Base-by-base conservation (phyloP, 2,888 invertebrate species). In the Petrolisthes cinctipes region DNA sequence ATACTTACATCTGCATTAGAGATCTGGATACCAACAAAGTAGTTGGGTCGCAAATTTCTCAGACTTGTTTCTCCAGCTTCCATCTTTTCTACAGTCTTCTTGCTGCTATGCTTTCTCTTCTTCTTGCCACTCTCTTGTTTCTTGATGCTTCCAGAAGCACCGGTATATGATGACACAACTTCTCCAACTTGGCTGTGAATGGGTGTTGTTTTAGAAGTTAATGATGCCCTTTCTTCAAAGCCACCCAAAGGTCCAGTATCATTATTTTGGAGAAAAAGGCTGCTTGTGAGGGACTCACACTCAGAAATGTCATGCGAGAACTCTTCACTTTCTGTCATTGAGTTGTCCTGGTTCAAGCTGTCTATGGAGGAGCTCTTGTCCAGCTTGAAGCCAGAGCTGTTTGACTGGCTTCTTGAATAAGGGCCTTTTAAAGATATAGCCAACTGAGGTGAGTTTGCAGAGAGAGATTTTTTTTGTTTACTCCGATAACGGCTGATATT, bases 1-100 rank as follows among this genome's bases (percentile, higher is more conserved):
- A 53, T 20, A 85, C 86, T 86, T 37, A 86, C 86, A 14, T 82
- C 76, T 23, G 86, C 53, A 76, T 82, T 82, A 4, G 86, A 80
- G 51, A 86, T 76, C 54, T 86, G 82, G 53, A 86, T 76, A 6
- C 82, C 86, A 0, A 86, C 71, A 80, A 86, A 86, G 53, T 68
- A 86, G 54, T 86, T 86, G 0, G 86, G 82, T 37, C 86, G 37
- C 5, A 82, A 5, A 11, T 76, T 76, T 76, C 14, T 71, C 17
- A 7, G 14, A 11, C n/a, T 5, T 14, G 56, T 23, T 5, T 56
- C 17, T 71, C 20, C n/a, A 6, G 14, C 20, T 61, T 82, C 82
- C 5, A 61, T 83, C 14, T 66, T 71, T 9, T 20, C 9, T 9
- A 61, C 20, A 4, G 7, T 4, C 4, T 23, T 81, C 61, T 11